Conservation (phyloP, 2,113 vertebrate genomes). For the Ochotona curzoniae region DNA sequence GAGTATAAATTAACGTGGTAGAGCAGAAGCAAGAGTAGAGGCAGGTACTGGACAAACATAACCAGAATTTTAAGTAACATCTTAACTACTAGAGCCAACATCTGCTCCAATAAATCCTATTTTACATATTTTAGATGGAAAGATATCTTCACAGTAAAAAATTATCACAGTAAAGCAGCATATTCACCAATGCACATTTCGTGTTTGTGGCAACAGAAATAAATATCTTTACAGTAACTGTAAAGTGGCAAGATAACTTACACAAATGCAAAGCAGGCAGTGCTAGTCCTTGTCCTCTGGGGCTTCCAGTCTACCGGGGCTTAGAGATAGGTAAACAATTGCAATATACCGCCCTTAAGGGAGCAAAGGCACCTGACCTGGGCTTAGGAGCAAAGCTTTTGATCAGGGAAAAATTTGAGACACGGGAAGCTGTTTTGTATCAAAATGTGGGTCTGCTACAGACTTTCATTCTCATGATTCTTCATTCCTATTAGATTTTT, state of each 20-base stretch:
- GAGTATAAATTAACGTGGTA: too few species aligned
- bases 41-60: too few species aligned
- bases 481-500: not conserved
- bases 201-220: not conserved
- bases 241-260: not conserved
- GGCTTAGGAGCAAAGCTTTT: not conserved
- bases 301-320: not conserved
- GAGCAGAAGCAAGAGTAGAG: too few species aligned
- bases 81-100: too few species aligned
- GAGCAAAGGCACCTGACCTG: not conserved
- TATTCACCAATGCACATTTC: not conserved
- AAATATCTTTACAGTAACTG: not conserved
- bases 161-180: not conserved
- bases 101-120: not conserved
- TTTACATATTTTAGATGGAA: not conserved
- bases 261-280: constrained; percentile 12
- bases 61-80: too few species aligned
- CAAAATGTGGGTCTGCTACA: not conserved
- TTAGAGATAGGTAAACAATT: constrained; percentile 21
- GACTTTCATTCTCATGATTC: not conserved
- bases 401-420: not conserved
- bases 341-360: not conserved
- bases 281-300: not conserved
- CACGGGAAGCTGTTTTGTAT: not conserved
- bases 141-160: too few species aligned